Conservation (phyloP, 2,888 invertebrate species). For the Andrena chrysosceles region DNA sequence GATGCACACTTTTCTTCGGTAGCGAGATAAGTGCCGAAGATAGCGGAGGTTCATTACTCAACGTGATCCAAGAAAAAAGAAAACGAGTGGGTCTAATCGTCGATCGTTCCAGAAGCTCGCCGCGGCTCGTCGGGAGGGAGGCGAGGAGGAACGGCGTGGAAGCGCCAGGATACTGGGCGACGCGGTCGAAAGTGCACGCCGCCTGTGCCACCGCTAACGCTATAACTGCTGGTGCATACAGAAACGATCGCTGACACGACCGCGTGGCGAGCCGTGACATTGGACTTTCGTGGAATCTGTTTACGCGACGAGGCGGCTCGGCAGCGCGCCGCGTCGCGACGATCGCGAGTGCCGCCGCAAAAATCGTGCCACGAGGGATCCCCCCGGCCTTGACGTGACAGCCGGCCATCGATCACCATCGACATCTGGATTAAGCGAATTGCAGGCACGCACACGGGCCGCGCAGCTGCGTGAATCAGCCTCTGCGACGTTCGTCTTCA, state of each 20-base stretch:
- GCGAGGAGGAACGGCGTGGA: background rate
- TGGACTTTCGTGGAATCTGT: slow-evolving; percentile 58
- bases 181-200: slow-evolving; percentile 16
- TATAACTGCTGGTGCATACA: slow-evolving; percentile 50
- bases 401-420: slow-evolving; percentile 20
- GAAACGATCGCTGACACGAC: slow-evolving; percentile 32
- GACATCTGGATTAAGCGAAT: slow-evolving; percentile 15
- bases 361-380: slow-evolving; percentile 36
- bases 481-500: background rate
- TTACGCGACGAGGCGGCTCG: slow-evolving; percentile 43
- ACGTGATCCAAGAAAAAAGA: slow-evolving; percentile 16
- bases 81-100: background rate
- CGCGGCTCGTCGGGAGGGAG: background rate
- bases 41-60: background rate
- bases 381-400: slow-evolving; percentile 27
- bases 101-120: slow-evolving; percentile 34
- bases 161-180: slow-evolving; percentile 19
- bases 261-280: slow-evolving; percentile 63
- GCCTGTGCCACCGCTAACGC: slow-evolving; percentile 2
- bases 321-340: slow-evolving; percentile 14
- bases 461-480: background rate
- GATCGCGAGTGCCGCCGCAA: slow-evolving; percentile 23
- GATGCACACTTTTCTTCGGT: background rate
- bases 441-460: background rate
- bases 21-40: background rate